Base-by-base conservation (phyloP, 2,888 invertebrate genomes). In the Aporophyla lueneburgensis region DNA sequence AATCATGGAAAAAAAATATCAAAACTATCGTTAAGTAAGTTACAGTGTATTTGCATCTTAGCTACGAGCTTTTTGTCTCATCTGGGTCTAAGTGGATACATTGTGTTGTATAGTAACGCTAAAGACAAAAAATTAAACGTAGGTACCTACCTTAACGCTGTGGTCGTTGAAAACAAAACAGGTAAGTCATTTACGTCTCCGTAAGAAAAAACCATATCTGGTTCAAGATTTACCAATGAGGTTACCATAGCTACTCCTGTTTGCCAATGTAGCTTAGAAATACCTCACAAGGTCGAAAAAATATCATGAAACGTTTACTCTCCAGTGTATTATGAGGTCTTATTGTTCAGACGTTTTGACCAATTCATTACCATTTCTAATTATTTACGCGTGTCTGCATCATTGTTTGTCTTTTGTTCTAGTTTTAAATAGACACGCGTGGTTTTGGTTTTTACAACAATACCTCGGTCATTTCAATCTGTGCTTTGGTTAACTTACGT, bases 311-410 rank as follows among this genome's bases (percentile, higher is more conserved):
- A 74, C 71, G 27, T 69, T 65, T 71, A 61, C 68, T 71, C 63
- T 76, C 24, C 19, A 46, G 51, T 67, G 59, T 54, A 67, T 43
- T 71, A 76, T 46, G 63, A 76, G 71, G 76, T 66, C 49, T 71
- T 62, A 74, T 83, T 85, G 81, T 83, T 76, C 81, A 72, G 76
- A 85, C 33, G 66, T 81, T 81, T 76, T 74, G 71, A 76, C 66
- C 71, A 74, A 85, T 85, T 83, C 81, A 73, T 83, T 83, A 83
- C 51, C 61, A 84, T 86, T 78, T 73, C 59, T 71, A 61, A 83
- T 79, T 79, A 81, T 77, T 78, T 82, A 75, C 78, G 85, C 81
- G 74, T 80, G 73, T 69, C 85, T 81, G n/a, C 65, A 40, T 68
- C 16, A 74, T 85, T 81, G 71, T 73, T 73, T 74, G 76, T 73